Evolutionary conservation across 2,888 invertebrate genomes (phyloP).

Genomic region (Cartodere bifasciata): DNA sequence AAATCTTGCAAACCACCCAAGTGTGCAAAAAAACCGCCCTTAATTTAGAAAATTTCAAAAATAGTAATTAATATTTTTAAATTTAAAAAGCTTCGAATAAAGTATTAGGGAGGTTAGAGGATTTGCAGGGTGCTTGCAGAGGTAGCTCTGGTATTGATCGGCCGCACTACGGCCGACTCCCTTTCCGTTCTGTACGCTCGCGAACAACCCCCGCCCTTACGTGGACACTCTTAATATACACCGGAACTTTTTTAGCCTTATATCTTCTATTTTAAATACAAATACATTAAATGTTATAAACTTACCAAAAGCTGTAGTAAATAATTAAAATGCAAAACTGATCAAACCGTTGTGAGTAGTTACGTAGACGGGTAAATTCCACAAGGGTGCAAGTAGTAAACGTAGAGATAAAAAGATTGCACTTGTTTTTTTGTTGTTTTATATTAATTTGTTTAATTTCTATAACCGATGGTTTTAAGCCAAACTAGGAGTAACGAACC

Average conservation of each 20-base stretch:
- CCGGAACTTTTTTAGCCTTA: too few species aligned
- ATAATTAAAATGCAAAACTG: conserved; percentile 19
- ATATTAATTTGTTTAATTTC: conserved; percentile 29
- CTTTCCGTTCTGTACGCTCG: conserved; percentile 22
- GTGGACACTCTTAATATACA: too few species aligned
- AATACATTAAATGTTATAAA: too few species aligned
- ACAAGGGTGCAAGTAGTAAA: conserved; percentile 24
- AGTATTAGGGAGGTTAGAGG: background rate
- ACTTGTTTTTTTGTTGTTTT: conserved; percentile 33
- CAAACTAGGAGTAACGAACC: conserved; percentile 33
- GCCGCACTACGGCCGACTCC: conserved; percentile 24
- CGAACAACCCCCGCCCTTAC: conserved; percentile 19
- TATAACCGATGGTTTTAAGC: conserved; percentile 33
- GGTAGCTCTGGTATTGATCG: conserved; percentile 34
- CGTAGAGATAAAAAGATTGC: conserved; percentile 27
- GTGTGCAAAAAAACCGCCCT: too few species aligned
- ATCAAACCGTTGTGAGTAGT: conserved; percentile 25
- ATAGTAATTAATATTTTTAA: too few species aligned
- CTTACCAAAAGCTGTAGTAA: too few species aligned
- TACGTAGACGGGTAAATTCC: conserved; percentile 13
- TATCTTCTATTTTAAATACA: too few species aligned
- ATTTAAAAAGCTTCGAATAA: background rate
- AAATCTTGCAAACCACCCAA: too few species aligned
- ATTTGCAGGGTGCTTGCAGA: conserved; percentile 20
- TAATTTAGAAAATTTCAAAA: too few species aligned